Evolutionary conservation across 2,113 vertebrate genomes (phyloP).

Genomic region (Oncorhynchus tshawytscha): DNA sequence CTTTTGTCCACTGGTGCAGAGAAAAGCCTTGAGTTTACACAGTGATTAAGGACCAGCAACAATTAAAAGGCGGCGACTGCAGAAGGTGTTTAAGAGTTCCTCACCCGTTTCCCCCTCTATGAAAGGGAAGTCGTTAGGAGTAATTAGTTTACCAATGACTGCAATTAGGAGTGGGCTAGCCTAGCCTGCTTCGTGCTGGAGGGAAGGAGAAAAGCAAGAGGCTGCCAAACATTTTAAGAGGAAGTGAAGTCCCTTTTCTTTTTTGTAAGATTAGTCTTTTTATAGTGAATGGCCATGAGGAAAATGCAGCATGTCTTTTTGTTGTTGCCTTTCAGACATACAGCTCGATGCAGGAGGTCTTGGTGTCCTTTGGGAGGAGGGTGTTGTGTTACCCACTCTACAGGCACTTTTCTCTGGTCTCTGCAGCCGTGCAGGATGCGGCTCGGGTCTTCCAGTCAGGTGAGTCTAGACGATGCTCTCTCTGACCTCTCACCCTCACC

Average conservation of each 20-base stretch:
- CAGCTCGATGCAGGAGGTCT: slow-evolving; percentile 78
- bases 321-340: slow-evolving; percentile 77
- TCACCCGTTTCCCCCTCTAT: slow-evolving; percentile 58
- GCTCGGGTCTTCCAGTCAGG: slow-evolving; percentile 82
- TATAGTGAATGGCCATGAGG: background rate
- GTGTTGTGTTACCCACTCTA: slow-evolving; percentile 88
- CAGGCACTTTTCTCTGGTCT: slow-evolving; percentile 86
- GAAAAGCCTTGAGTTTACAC: slow-evolving; percentile 33
- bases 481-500: slow-evolving; percentile 23
- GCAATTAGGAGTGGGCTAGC: slow-evolving; percentile 40
- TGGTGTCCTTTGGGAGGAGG: slow-evolving; percentile 90
- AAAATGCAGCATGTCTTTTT: background rate
- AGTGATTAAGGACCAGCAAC: slow-evolving; percentile 56
- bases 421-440: slow-evolving; percentile 72
- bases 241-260: background rate
- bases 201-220: background rate
- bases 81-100: slow-evolving; percentile 66
- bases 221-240: background rate
- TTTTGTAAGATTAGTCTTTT: background rate
- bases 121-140: slow-evolving; percentile 62
- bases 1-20: slow-evolving; percentile 32
- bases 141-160: slow-evolving; percentile 36
- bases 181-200: slow-evolving; percentile 1
- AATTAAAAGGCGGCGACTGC: slow-evolving; percentile 58
- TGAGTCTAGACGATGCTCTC: slow-evolving; percentile 62